phyloP scores from a whole-genome alignment of 2,888 invertebrate genomes.

The Hybos culiciformis region DNA sequence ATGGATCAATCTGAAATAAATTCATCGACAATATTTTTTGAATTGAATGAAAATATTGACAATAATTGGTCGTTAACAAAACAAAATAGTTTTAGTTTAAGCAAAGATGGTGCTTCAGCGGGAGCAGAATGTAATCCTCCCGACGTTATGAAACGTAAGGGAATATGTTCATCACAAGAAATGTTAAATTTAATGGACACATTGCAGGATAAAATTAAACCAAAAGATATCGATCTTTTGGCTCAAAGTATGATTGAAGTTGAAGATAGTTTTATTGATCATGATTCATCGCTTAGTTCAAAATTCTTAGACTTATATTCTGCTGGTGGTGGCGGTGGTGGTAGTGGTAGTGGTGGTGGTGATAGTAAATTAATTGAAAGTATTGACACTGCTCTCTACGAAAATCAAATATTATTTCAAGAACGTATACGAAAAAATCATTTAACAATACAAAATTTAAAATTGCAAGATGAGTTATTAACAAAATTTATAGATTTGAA shows the following conservation, averaged over 20 bases:
- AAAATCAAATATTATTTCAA: slow-evolving; percentile 18
- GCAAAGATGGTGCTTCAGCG: background rate
- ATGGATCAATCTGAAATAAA: slow-evolving; percentile 6
- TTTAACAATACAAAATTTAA: slow-evolving; percentile 16
- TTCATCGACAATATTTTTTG: slow-evolving; percentile 13
- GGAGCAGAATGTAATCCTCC: slow-evolving; percentile 2
- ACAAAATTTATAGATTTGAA: slow-evolving; percentile 16
- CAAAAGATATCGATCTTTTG: slow-evolving; percentile 16
- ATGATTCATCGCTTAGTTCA: slow-evolving; percentile 12
- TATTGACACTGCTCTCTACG: slow-evolving; percentile 16
- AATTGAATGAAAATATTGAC: slow-evolving; percentile 15
- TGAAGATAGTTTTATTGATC: slow-evolving; percentile 13
- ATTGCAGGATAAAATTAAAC: slow-evolving; percentile 16
- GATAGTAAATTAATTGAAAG: slow-evolving; percentile 16
- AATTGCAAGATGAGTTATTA: slow-evolving; percentile 16
- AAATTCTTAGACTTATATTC: too few species aligned
- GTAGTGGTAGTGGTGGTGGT: too few species aligned
- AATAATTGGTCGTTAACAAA: slow-evolving; percentile 7
- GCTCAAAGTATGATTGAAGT: slow-evolving; percentile 15
- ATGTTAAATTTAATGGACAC: slow-evolving; percentile 17
- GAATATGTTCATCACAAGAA: slow-evolving; percentile 17
- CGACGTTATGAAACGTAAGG: slow-evolving; percentile 14
- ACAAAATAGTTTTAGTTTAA: slow-evolving; percentile 4
- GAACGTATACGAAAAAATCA: slow-evolving; percentile 17
- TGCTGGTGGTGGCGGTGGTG: too few species aligned